Conservation (phyloP, 1,140 invertebrate species). For the Pogonomyrmex barbatus region DNA sequence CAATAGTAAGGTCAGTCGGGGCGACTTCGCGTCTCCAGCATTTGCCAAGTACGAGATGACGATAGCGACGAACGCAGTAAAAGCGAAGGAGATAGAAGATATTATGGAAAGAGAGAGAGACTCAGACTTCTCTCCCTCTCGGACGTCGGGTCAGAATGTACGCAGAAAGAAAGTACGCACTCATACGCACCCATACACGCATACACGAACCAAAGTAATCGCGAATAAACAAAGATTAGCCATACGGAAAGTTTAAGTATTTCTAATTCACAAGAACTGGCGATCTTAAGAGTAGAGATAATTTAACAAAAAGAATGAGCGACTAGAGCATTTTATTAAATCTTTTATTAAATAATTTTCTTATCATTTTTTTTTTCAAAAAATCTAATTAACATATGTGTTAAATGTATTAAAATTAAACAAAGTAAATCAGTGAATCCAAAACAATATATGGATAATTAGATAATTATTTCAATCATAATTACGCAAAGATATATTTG, state of each 20-base stretch:
- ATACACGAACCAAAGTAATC: background rate
- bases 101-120: background rate
- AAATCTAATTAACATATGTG: background rate
- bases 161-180: conserved; percentile 12
- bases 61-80: background rate
- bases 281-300: background rate
- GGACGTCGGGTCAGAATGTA: background rate
- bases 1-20: conserved; percentile 76
- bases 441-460: background rate
- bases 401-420: conserved; percentile 16
- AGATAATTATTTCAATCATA: background rate
- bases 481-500: background rate
- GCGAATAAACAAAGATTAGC: conserved; percentile 22
- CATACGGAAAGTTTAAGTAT: conserved; percentile 20
- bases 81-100: background rate
- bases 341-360: background rate
- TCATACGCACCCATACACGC: conserved; percentile 35
- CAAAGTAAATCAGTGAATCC: background rate
- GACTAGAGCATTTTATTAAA: background rate
- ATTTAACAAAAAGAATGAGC: background rate
- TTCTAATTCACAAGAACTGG: background rate
- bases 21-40: conserved; percentile 73
- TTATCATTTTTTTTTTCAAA: background rate
- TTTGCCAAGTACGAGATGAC: conserved; percentile 76
- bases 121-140: background rate